Evolutionary conservation across 2,888 invertebrate genomes (phyloP).

Genomic region (Cheiracanthium punctorium): DNA sequence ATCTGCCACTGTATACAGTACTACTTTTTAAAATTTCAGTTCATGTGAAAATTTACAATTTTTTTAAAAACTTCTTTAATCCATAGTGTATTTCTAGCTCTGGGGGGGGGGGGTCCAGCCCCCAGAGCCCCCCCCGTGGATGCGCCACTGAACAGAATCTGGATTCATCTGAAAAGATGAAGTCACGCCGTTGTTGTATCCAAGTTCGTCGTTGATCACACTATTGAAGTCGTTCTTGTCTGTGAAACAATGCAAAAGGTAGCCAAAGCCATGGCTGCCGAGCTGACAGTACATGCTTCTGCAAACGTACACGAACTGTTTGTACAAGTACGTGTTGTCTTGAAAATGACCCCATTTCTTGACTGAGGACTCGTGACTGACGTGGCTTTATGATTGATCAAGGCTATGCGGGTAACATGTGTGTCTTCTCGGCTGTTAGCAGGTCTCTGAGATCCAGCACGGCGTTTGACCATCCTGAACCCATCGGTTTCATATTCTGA

Average conservation of each 20-base stretch:
- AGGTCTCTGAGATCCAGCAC: background rate
- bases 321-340: background rate
- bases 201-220: background rate
- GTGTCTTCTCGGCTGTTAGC: conserved; percentile 9
- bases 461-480: background rate
- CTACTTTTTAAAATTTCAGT: too few species aligned
- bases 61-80: too few species aligned
- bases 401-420: too few species aligned
- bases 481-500: too few species aligned
- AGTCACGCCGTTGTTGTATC: background rate
- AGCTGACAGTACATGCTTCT: background rate
- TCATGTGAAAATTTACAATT: too few species aligned
- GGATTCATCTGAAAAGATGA: conserved; percentile 14
- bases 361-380: background rate
- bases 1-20: too few species aligned
- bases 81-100: too few species aligned
- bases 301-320: background rate
- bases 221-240: background rate
- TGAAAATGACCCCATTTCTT: background rate
- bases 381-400: background rate
- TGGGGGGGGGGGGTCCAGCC: too few species aligned
- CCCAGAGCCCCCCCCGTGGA: too few species aligned
- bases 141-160: too few species aligned
- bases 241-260: background rate
- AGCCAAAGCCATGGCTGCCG: background rate